Percentiles rank a stretch among this genome's conserved stretches.
Evolutionary conservation across 1,140 invertebrate genomes (phyloP).

Genomic region (Diorhabda carinulata): DNA sequence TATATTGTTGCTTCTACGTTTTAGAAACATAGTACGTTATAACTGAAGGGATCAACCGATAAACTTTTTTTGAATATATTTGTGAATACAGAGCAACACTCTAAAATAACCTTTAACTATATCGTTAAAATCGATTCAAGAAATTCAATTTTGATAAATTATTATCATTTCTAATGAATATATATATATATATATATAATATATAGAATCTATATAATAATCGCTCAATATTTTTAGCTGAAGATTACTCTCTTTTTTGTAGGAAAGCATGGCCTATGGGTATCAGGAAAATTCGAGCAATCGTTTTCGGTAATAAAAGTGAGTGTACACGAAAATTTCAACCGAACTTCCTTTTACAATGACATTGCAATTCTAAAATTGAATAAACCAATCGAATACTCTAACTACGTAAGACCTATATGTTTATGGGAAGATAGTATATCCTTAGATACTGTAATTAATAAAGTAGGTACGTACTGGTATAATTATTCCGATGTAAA

Average conservation of each 20-base stretch:
- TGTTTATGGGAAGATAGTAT: conserved; percentile 50
- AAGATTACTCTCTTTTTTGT: background rate
- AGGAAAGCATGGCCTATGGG: conserved; percentile 39
- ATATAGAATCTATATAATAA: no score
- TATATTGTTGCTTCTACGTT: no score
- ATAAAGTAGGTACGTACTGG: conserved; percentile 41
- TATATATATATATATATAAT: no score
- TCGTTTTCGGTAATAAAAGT: conserved; percentile 49
- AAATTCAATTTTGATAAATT: no score
- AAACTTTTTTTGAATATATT: no score
- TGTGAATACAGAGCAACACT: no score
- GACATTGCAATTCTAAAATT: conserved; percentile 63
- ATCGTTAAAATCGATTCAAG: no score
- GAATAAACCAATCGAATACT: conserved; percentile 45
- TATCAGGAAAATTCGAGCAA: conserved; percentile 37
- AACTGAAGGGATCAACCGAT: no score
- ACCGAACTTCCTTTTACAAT: conserved; percentile 54
- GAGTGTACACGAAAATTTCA: conserved; percentile 56
- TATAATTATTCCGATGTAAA: conserved; percentile 30
- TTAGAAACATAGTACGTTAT: no score
- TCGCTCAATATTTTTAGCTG: no score
- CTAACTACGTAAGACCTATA: conserved; percentile 53
- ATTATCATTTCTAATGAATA: no score
- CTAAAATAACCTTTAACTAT: no score
- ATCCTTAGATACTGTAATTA: conserved; percentile 27